Conservation (phyloP, 2,797 vertebrate genomes). For the Kryptopterus vitreolus region DNA sequence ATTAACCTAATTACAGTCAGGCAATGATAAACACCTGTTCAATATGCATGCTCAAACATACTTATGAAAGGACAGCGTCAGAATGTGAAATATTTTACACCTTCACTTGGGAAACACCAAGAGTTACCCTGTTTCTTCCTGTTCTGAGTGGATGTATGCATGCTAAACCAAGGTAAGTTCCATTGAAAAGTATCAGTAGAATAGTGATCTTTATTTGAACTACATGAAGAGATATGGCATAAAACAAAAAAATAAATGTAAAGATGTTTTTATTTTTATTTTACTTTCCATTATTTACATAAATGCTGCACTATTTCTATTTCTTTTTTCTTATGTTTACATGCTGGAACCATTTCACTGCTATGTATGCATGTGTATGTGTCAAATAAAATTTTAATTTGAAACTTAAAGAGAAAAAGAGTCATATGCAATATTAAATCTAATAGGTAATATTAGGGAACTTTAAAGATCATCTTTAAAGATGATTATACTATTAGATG, state of each 20-base stretch:
- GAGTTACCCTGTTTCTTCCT: constrained; percentile 15
- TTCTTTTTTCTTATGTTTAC: too few relatives aligned
- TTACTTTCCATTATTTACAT: too few relatives aligned
- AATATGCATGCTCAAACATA: constrained; percentile 63
- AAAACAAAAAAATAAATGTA: too few relatives aligned
- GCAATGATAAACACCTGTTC: constrained; percentile 58
- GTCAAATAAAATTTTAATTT: too few relatives aligned
- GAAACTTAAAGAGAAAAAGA: background rate
- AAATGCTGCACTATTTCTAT: too few relatives aligned
- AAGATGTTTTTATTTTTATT: too few relatives aligned
- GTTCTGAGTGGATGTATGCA: background rate
- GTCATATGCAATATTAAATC: background rate
- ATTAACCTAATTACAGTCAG: constrained; percentile 62
- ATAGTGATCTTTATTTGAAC: background rate
- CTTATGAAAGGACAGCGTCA: constrained; percentile 47
- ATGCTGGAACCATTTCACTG: too few relatives aligned
- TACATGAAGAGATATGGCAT: background rate
- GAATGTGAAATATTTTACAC: constrained; percentile 24
- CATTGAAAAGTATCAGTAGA: background rate
- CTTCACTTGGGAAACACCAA: constrained; percentile 6
- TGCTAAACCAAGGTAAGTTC: background rate
- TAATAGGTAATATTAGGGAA: background rate
- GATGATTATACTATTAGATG: background rate
- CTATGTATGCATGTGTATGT: too few relatives aligned
- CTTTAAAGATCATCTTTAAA: background rate